These are phyloP conservation scores for Strigamia transsilvanica DNA, from an alignment of 2,888 invertebrate genomes.

Conservation along the genomic window DNA sequence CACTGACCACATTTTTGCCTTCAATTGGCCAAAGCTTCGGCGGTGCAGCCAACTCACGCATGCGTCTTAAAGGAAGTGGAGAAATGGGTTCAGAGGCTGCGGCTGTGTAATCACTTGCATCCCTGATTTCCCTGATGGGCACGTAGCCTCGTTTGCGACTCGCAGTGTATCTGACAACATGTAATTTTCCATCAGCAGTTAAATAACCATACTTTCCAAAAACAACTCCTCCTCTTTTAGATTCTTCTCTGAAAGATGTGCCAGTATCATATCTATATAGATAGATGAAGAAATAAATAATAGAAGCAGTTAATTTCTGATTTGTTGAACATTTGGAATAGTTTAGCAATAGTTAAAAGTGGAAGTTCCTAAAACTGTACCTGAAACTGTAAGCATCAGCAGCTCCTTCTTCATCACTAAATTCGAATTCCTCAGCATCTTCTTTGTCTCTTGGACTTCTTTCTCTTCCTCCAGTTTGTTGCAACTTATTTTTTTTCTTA, in stretches of 20 bases:
- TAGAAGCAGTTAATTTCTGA: too few species aligned
- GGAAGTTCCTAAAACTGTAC: neutral
- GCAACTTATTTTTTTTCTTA: constrained; percentile 29
- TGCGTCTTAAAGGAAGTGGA: constrained; percentile 48
- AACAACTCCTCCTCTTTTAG: constrained; percentile 55
- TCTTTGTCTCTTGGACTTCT: constrained; percentile 12
- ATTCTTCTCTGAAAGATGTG: constrained; percentile 55
- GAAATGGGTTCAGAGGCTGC: constrained; percentile 32
- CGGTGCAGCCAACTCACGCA: constrained; percentile 43
- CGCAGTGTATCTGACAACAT: constrained; percentile 55
- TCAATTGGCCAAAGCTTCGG: constrained; percentile 40
- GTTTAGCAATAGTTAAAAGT: too few species aligned
- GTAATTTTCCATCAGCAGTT: constrained; percentile 54
- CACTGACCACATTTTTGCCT: neutral
- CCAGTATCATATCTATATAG: constrained; percentile 52
- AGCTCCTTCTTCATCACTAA: constrained; percentile 23
- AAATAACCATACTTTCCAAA: constrained; percentile 57
- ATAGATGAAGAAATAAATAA: neutral
- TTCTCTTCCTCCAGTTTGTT: neutral
- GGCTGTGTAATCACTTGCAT: constrained; percentile 12
- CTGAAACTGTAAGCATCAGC: constrained; percentile 28
- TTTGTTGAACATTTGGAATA: too few species aligned
- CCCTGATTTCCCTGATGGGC: constrained; percentile 52
- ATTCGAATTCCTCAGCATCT: constrained; percentile 48
- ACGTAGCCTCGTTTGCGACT: constrained; percentile 55